Evolutionary conservation across 2,113 vertebrate species (phyloP).

Genomic region (Rhynchopsitta pachyrhyncha): DNA sequence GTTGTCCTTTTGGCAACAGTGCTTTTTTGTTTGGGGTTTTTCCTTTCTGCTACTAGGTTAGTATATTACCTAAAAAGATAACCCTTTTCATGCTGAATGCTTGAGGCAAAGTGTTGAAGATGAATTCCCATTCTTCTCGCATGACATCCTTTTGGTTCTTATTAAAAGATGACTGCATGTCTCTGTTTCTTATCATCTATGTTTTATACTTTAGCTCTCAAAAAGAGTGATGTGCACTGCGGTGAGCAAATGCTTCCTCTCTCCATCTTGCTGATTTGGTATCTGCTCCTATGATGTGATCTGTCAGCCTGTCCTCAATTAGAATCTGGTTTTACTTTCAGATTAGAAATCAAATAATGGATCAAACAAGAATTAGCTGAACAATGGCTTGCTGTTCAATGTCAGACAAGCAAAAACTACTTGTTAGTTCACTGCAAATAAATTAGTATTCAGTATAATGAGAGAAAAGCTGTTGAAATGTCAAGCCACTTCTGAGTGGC

Average conservation of each 20-base stretch:
- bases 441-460: background rate
- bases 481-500: background rate
- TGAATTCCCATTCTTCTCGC: background rate
- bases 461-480: background rate
- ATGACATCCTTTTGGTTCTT: conserved; percentile 21
- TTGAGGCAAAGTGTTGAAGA: background rate
- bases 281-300: background rate
- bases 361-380: background rate
- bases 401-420: background rate
- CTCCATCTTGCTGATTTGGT: background rate
- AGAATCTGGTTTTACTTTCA: background rate
- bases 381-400: background rate
- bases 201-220: background rate
- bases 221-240: background rate
- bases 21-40: background rate
- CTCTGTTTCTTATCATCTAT: conserved; percentile 33
- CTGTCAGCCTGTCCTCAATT: background rate
- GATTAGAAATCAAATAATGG: background rate
- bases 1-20: background rate
- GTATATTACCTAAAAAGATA: background rate
- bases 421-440: background rate
- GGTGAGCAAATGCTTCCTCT: background rate
- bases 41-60: background rate
- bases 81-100: background rate
- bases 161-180: background rate